These are phyloP conservation scores for Idaea aversata DNA, from an alignment of 2,888 invertebrate genomes.

Conservation along the genomic window DNA sequence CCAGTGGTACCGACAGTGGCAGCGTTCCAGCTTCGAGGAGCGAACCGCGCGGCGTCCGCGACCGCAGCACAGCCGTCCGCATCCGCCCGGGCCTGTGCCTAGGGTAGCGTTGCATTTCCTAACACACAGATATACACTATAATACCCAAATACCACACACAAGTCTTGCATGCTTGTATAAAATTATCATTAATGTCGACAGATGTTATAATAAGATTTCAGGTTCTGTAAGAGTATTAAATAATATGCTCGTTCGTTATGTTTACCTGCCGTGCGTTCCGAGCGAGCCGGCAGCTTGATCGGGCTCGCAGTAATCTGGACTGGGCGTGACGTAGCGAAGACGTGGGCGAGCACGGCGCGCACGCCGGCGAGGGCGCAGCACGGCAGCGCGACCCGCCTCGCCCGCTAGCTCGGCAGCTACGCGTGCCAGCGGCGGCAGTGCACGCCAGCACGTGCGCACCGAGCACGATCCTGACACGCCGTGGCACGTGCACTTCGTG, in stretches of 20 bases:
- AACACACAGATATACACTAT: conserved; percentile 9
- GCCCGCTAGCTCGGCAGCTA: conserved; percentile 76
- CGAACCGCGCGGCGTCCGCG: conserved; percentile 87
- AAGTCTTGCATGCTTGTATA: too few relatives aligned
- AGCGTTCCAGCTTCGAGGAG: conserved; percentile 85
- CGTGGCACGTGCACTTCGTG: conserved; percentile 90
- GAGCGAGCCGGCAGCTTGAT: conserved; percentile 85
- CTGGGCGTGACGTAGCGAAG: conserved; percentile 89
- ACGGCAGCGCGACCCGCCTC: conserved; percentile 68
- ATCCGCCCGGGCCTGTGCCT: conserved; percentile 83
- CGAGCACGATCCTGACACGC: conserved; percentile 90
- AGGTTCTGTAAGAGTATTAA: too few relatives aligned
- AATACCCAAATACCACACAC: too few relatives aligned
- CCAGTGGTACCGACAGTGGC: conserved; percentile 92
- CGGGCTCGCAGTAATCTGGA: conserved; percentile 90
- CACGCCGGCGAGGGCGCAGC: conserved; percentile 54
- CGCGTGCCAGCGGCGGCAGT: conserved; percentile 82
- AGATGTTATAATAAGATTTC: too few relatives aligned
- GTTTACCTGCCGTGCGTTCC: conserved; percentile 88
- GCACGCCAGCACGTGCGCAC: conserved; percentile 91
- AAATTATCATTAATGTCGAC: too few relatives aligned
- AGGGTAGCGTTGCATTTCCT: conserved; percentile 87
- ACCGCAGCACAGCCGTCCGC: conserved; percentile 91
- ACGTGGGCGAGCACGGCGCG: conserved; percentile 75
- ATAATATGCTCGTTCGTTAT: too few relatives aligned